A percentile compares a stretch with the other conserved stretches of the same genome.
Conservation (phyloP, 2,888 invertebrate species). For the Temnothorax ravouxi region DNA sequence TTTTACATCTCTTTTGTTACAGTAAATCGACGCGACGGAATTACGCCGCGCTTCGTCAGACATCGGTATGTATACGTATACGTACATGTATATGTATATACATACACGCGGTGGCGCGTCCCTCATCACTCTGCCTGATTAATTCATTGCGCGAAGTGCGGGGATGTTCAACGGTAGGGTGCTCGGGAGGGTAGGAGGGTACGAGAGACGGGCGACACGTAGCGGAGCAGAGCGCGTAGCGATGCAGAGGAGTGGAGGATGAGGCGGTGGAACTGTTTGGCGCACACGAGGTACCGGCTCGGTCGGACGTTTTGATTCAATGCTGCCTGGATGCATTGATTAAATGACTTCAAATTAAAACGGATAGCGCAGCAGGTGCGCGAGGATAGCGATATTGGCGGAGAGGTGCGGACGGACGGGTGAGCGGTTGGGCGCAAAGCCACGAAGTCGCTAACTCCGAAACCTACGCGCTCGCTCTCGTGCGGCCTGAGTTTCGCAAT, state of each 20-base stretch:
- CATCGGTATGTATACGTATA: conserved; percentile 63
- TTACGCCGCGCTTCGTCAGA: conserved; percentile 63
- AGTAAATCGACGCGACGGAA: conserved; percentile 67
- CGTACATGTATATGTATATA: too few relatives aligned
- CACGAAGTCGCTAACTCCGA: conserved; percentile 49
- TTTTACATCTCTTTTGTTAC: conserved; percentile 54
- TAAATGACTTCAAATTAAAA: conserved; percentile 79
- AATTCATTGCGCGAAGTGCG: conserved; percentile 75
- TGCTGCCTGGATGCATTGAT: conserved; percentile 79
- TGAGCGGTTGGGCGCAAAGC: conserved; percentile 55
- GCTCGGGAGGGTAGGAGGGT: conserved; percentile 30
- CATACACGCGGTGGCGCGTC: conserved; percentile 62
- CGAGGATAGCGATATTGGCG: conserved; percentile 61
- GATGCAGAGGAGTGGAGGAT: conserved; percentile 41
- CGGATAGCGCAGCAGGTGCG: conserved; percentile 73
- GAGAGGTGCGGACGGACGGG: conserved; percentile 43
- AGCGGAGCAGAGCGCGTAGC: conserved; percentile 14
- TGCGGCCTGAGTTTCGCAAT: conserved; percentile 15
- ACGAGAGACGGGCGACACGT: conserved; percentile 57
- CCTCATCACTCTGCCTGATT: conserved; percentile 79
- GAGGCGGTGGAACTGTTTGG: conserved; percentile 61
- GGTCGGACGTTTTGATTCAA: conserved; percentile 77
- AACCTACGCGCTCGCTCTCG: conserved; percentile 37
- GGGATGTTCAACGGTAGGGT: conserved; percentile 40
- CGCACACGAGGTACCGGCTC: conserved; percentile 63